phyloP scores from a whole-genome alignment of 2,888 invertebrate species.

The Lutraria lutraria region DNA sequence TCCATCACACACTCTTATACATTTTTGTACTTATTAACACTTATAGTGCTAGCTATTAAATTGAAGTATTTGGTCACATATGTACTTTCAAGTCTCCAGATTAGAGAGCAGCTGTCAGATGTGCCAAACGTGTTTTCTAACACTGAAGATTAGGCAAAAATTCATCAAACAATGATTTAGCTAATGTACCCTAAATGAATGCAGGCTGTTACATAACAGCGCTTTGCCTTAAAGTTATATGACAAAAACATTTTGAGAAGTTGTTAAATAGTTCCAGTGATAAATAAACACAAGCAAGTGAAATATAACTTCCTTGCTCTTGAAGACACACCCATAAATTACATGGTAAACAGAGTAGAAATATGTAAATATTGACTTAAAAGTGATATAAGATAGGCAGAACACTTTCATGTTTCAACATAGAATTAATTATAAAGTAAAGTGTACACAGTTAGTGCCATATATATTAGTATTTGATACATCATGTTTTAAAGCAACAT shows the following conservation, averaged over 20 bases:
- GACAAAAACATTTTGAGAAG: not conserved
- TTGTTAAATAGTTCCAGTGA: not conserved
- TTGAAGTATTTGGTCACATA: conserved; percentile 1
- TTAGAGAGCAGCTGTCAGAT: conserved; percentile 3
- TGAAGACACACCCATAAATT: conserved; percentile 36
- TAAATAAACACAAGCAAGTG: not conserved
- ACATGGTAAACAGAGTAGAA: conserved; percentile 27
- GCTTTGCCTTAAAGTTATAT: not conserved
- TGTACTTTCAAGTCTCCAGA: not conserved
- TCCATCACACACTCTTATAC: no score
- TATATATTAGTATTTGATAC: not conserved
- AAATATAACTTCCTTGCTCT: conserved; percentile 12
- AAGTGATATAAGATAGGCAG: conserved; percentile 19
- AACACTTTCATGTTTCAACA: conserved; percentile 26
- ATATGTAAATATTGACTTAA: conserved; percentile 31
- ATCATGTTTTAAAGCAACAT: not conserved
- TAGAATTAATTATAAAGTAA: not conserved
- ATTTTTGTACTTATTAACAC: not conserved
- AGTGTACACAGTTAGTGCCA: not conserved
- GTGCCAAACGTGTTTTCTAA: not conserved
- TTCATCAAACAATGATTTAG: not conserved
- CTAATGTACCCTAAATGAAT: not conserved
- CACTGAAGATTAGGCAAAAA: not conserved
- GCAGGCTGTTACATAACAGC: not conserved
- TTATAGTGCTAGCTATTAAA: conserved; percentile 10